Percentiles rank a stretch among this genome's conserved stretches.
Conservation (phyloP, 2,888 invertebrate genomes). For the Xylocampa areola region DNA sequence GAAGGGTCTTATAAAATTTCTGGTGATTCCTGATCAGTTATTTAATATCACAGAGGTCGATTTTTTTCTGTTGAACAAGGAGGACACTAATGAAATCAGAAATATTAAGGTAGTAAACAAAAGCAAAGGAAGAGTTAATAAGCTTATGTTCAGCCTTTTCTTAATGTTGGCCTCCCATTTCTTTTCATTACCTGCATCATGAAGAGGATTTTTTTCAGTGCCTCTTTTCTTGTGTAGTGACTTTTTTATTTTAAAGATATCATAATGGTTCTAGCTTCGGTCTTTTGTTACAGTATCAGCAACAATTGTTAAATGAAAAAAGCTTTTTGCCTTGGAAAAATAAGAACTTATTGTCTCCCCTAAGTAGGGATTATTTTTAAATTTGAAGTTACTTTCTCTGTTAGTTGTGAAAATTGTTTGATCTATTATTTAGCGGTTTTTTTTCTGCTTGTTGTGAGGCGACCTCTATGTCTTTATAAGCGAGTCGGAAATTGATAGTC, state of each 20-base stretch:
- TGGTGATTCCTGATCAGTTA: constrained; percentile 24
- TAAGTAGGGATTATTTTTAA: constrained; percentile 17
- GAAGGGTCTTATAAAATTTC: constrained; percentile 18
- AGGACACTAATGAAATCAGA: constrained; percentile 62
- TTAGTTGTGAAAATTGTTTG: neutral
- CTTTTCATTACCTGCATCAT: constrained; percentile 82
- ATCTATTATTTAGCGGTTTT: too few relatives aligned
- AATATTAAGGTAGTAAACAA: constrained; percentile 66
- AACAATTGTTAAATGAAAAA: constrained; percentile 66
- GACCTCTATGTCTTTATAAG: too few relatives aligned
- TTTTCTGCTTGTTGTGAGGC: neutral
- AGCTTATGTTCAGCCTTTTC: constrained; percentile 77
- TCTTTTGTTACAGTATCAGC: constrained; percentile 69
- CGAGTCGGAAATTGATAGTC: too few relatives aligned
- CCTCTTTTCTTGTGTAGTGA: constrained; percentile 71
- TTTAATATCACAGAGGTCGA: constrained; percentile 48
- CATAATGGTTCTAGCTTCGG: constrained; percentile 67
- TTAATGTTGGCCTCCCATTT: constrained; percentile 78
- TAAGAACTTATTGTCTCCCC: constrained; percentile 29
- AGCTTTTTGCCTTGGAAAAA: constrained; percentile 46
- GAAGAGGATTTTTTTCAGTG: constrained; percentile 72
- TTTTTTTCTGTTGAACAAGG: constrained; percentile 59
- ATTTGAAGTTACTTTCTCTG: constrained; percentile 10
- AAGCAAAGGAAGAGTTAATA: constrained; percentile 77
- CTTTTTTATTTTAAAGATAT: constrained; percentile 67